Conservation (phyloP, 2,113 vertebrate species). For the Ceyx margarethae region DNA sequence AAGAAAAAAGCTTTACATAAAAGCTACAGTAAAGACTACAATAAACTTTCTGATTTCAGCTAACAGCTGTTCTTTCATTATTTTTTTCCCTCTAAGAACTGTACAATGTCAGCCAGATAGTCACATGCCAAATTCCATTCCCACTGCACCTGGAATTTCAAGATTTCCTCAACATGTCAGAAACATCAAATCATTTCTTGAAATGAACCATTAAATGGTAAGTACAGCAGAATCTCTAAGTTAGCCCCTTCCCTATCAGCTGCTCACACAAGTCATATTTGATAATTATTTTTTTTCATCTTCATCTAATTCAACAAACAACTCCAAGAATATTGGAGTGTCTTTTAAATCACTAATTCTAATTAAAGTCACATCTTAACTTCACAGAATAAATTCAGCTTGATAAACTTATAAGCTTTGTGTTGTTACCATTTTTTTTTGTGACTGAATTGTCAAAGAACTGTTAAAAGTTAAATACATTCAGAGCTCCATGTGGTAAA, state of each 20-base stretch:
- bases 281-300: background rate
- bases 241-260: background rate
- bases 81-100: background rate
- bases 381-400: background rate
- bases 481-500: background rate
- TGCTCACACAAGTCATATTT: background rate
- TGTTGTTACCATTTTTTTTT: background rate
- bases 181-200: background rate
- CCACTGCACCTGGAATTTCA: constrained; percentile 40
- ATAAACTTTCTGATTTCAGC: constrained; percentile 55
- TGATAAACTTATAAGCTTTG: background rate
- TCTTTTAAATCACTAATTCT: background rate
- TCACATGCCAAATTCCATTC: constrained; percentile 17
- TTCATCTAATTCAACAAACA: background rate
- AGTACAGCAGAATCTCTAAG: background rate
- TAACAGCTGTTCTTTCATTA: constrained; percentile 63
- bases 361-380: background rate
- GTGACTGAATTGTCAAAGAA: background rate
- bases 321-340: background rate
- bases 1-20: background rate
- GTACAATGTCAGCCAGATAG: background rate
- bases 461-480: background rate
- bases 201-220: background rate
- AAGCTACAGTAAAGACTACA: background rate
- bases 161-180: background rate